Evolutionary conservation across 1,140 invertebrate species (phyloP), one percentile per base, ranked within the genome.

Genomic region (Pollicipes pollicipes): DNA sequence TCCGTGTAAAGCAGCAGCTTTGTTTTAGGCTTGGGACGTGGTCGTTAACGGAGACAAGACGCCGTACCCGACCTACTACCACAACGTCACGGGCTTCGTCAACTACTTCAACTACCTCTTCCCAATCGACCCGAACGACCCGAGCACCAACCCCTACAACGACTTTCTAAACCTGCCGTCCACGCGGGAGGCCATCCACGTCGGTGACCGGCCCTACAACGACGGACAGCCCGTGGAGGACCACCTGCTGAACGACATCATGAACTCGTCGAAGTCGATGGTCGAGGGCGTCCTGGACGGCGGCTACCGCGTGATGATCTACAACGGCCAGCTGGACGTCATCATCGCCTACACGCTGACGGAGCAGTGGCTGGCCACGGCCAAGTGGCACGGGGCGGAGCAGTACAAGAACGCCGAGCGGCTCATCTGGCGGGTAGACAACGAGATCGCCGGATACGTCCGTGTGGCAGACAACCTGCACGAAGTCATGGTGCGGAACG

Each of bases 301-400:
- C 76, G 70, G 73, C 71, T 74, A 74, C 68, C 74, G 68, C 10
- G 74, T 76, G 6, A 80, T 89, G 8, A 83, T 89, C 69, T 94
- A 92, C 77, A 91, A 86, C 76, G 91, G 91, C 0, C 90, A 93
- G 76, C 76, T 93, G 58, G 91, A 94, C 77, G 87, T 94, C 27
- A 91, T 93, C 75, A 87, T 91, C 2, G 87, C 90, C 1, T 90
- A 90, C 78, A 86, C 89, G 0, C 76, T 88, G 35, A 91, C 90
- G 0, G 83, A 87, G 68, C 87, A 87, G 74, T 91, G 88, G 77
- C 77, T 93, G 13, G 72, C 79, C 31, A 78, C 77, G 8, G 77
- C 93, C 0, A 81, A 88, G 63, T 93, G 91, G 83, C 78, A 81
- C 30, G 85, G 84, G 1, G 79, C 85, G 0, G 81, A 84, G 1